A percentile compares a stretch with the other conserved stretches of the same genome.
Conservation (phyloP, 1,140 invertebrate genomes). For the Musca domestica region DNA sequence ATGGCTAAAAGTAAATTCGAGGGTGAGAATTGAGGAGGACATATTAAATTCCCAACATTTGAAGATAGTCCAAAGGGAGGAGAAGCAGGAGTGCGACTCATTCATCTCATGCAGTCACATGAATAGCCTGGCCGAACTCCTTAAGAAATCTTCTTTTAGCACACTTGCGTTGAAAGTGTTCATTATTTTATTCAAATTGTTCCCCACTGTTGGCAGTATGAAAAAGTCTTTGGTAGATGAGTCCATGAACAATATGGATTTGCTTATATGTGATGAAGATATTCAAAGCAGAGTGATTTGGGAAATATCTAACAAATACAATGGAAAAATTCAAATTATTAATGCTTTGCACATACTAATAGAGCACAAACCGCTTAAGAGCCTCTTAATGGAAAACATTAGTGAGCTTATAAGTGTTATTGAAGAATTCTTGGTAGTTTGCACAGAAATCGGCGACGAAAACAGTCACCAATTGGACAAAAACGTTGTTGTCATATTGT, state of each 20-base stretch:
- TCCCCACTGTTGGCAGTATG: conserved; percentile 25
- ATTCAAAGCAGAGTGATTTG: not conserved
- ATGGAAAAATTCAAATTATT: conserved; percentile 40
- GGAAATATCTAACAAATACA: conserved; percentile 32
- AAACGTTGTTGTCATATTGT: conserved; percentile 31
- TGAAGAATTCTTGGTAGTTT: not conserved
- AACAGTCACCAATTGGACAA: not conserved
- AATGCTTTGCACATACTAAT: conserved; percentile 40
- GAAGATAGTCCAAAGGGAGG: not conserved
- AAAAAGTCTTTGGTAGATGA: not conserved
- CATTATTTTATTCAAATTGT: conserved; percentile 32
- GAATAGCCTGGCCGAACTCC: conserved; percentile 24
- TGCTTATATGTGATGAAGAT: conserved; percentile 39
- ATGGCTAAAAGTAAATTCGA: conserved; percentile 33
- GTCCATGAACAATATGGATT: conserved; percentile 25
- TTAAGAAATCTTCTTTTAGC: conserved; percentile 33
- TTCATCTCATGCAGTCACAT: not conserved
- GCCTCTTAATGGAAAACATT: conserved; percentile 36
- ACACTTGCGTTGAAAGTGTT: conserved; percentile 42
- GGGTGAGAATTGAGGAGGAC: conserved; percentile 26
- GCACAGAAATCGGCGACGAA: not conserved
- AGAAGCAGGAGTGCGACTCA: not conserved
- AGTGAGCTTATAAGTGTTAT: not conserved
- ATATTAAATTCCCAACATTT: not conserved
- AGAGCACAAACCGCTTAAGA: conserved; percentile 37